Evolutionary conservation across 2,888 invertebrate genomes (phyloP).

Genomic region (Embidobia sp.): DNA sequence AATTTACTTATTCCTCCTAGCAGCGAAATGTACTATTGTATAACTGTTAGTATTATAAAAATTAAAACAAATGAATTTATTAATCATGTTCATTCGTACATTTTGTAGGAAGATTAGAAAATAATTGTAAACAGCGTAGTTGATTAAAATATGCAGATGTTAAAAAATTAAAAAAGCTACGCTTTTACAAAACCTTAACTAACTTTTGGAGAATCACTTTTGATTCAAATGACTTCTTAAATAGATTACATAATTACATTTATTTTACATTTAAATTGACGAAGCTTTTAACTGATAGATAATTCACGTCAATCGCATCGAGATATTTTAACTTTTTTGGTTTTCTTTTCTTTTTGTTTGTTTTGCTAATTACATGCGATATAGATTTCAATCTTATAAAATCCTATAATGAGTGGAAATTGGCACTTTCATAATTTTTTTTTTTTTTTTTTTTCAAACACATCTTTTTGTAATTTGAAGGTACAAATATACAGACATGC

Average conservation of each 20-base stretch:
- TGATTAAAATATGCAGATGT: too few species aligned
- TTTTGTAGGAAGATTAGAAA: too few species aligned
- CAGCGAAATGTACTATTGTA: too few species aligned
- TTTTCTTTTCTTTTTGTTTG: conserved; percentile 19
- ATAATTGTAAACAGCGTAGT: too few species aligned
- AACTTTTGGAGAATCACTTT: conserved; percentile 38
- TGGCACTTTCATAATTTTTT: conserved; percentile 57
- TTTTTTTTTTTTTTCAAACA: too few species aligned
- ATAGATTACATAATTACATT: conserved; percentile 29
- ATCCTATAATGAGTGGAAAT: conserved; percentile 44
- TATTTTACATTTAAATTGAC: conserved; percentile 54
- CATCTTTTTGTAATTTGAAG: too few species aligned
- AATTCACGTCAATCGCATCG: conserved; percentile 15
- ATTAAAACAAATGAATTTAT: too few species aligned
- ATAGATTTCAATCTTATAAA: conserved; percentile 28
- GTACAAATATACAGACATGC: neutral
- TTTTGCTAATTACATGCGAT: conserved; percentile 47
- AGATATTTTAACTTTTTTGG: conserved; percentile 41
- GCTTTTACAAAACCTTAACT: conserved; percentile 26
- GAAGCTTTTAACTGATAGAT: conserved; percentile 32
- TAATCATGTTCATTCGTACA: too few species aligned
- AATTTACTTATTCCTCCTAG: too few species aligned
- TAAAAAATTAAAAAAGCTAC: conserved; percentile 37
- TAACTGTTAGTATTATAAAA: too few species aligned
- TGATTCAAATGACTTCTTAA: conserved; percentile 43